Percentiles rank a stretch among this genome's conserved stretches.
phyloP scores from a whole-genome alignment of 1,140 invertebrate species.

The Drosophila repletoides region DNA sequence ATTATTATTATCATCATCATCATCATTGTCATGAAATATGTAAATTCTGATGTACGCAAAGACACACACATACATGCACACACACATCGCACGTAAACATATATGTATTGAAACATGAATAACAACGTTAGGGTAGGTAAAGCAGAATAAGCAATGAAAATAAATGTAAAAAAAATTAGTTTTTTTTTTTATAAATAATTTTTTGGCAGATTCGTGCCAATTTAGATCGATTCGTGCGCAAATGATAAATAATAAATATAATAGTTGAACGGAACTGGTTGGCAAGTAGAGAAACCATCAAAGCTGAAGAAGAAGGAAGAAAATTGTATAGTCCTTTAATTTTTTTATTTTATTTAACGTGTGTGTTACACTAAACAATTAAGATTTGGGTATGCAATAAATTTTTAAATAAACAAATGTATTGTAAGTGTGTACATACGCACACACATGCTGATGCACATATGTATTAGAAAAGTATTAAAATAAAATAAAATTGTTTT shows the following conservation, averaged over 20 bases:
- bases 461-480: background rate
- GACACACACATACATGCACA: background rate
- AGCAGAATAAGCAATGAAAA: conserved; percentile 15
- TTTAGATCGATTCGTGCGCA: too few species aligned
- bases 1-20: too few species aligned
- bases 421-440: background rate
- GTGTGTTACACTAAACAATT: background rate
- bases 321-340: background rate
- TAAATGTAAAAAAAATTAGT: conserved; percentile 15
- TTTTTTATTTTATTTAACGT: background rate
- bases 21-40: background rate
- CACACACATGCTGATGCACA: background rate
- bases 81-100: background rate
- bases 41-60: background rate
- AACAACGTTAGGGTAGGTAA: too few species aligned
- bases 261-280: too few species aligned
- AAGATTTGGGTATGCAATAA: conserved; percentile 7
- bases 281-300: too few species aligned
- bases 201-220: too few species aligned
- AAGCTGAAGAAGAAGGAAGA: too few species aligned
- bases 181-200: too few species aligned
- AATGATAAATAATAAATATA: background rate
- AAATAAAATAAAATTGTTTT: background rate
- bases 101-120: too few species aligned
- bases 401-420: background rate